These are phyloP conservation scores for Tenthredo notha DNA, from an alignment of 2,888 invertebrate genomes.

Conservation along the genomic window DNA sequence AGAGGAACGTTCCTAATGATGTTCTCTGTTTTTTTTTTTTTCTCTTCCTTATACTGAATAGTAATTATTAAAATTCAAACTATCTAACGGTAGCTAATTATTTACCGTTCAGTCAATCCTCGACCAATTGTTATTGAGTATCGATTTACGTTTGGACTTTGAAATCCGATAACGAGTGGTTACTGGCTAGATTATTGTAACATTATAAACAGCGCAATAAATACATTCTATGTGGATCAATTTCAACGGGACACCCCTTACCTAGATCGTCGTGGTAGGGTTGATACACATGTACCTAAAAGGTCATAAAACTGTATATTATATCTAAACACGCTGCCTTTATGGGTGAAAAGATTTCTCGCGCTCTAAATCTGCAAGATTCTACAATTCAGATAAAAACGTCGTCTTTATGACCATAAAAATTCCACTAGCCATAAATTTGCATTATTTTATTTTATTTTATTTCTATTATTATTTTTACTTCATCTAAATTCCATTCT, in stretches of 20 bases:
- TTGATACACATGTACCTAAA: conserved; percentile 10
- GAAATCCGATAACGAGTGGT: conserved; percentile 42
- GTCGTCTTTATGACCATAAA: not conserved
- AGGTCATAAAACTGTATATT: conserved; percentile 27
- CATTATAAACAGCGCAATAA: conserved; percentile 13
- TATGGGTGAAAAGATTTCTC: not conserved
- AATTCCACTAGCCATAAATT: not conserved
- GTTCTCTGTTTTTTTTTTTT: not conserved
- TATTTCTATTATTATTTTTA: not conserved
- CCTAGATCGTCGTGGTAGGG: conserved; percentile 1
- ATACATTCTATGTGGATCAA: conserved; percentile 36
- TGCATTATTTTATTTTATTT: not conserved
- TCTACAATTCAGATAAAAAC: not conserved
- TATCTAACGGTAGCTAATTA: conserved; percentile 26
- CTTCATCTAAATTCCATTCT: not conserved
- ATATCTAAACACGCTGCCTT: not conserved
- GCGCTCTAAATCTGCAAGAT: not conserved
- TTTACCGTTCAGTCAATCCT: conserved; percentile 17
- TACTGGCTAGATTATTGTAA: conserved; percentile 35
- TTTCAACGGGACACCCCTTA: conserved; percentile 49
- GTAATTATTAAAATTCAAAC: not conserved
- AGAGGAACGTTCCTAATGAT: not conserved
- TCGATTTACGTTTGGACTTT: conserved; percentile 44
- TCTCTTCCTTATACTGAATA: not conserved
- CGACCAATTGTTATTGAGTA: conserved; percentile 38